Conservation (phyloP, 2,113 vertebrate species). For the Pituophis catenifer region DNA sequence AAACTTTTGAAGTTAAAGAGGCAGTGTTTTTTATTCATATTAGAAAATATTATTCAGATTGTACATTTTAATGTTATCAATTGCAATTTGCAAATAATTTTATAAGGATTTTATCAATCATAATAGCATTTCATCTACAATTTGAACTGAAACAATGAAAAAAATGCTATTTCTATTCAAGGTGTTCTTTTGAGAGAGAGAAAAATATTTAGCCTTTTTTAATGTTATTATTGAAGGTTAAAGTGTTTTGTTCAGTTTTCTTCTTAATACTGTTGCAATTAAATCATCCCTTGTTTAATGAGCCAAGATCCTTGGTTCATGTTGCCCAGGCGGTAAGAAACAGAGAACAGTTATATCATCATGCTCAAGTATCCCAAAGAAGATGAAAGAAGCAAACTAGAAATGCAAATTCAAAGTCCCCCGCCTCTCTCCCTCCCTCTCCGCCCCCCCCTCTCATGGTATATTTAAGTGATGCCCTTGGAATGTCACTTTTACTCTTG, state of each 20-base stretch:
- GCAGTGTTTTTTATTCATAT: neutral
- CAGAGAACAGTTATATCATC: neutral
- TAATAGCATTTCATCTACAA: neutral
- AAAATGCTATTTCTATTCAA: neutral
- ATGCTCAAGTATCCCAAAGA: neutral
- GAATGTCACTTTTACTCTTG: neutral
- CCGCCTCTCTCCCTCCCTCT: no score
- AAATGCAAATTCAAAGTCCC: neutral
- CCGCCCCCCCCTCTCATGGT: no score
- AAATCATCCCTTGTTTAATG: neutral
- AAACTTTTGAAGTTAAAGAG: neutral
- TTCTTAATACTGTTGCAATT: neutral
- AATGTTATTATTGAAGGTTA: neutral
- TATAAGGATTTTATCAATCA: neutral
- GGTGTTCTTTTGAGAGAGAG: neutral
- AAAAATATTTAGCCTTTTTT: neutral
- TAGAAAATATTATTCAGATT: neutral
- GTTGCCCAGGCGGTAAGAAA: no score
- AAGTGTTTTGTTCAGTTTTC: neutral
- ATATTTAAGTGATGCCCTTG: neutral
- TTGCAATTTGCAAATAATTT: neutral
- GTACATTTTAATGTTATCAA: neutral
- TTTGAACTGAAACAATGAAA: neutral
- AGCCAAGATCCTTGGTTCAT: neutral
- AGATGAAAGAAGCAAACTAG: neutral